Evolutionary conservation across 2,797 vertebrate genomes (phyloP).

Genomic region (Jordanella pulchra): DNA sequence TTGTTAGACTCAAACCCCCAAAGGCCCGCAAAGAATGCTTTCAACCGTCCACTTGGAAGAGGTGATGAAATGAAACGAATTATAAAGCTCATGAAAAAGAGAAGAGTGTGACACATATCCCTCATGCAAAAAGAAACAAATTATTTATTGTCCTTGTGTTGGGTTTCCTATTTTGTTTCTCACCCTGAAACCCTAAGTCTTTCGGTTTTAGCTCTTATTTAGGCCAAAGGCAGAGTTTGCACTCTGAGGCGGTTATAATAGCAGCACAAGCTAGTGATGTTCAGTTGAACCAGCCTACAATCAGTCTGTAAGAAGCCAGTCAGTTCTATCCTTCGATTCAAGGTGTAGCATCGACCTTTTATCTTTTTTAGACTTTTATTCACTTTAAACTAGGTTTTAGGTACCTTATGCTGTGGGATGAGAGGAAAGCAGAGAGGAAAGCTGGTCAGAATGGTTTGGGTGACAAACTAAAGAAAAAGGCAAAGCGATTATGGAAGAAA

Average conservation of each 20-base stretch:
- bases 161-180: constrained; percentile 36
- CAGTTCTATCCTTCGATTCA: constrained; percentile 14
- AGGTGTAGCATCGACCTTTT: background rate
- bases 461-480: background rate
- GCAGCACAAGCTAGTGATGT: constrained; percentile 38
- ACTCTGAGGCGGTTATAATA: background rate
- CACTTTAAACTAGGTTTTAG: background rate
- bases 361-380: background rate
- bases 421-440: background rate
- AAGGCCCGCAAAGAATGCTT: constrained; percentile 75
- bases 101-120: constrained; percentile 70
- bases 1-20: constrained; percentile 62
- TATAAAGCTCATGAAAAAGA: constrained; percentile 73
- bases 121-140: constrained; percentile 68
- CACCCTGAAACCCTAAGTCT: constrained; percentile 44
- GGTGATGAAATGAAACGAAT: constrained; percentile 77
- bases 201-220: constrained; percentile 18
- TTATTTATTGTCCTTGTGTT: constrained; percentile 69
- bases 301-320: constrained; percentile 32
- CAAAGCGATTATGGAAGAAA: background rate
- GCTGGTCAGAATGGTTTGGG: background rate
- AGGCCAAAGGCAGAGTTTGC: constrained; percentile 35
- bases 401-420: background rate
- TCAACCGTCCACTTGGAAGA: constrained; percentile 76
- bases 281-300: background rate